Evolutionary conservation across 2,113 vertebrate species (phyloP).

Genomic region (Neogobius melanostomus): DNA sequence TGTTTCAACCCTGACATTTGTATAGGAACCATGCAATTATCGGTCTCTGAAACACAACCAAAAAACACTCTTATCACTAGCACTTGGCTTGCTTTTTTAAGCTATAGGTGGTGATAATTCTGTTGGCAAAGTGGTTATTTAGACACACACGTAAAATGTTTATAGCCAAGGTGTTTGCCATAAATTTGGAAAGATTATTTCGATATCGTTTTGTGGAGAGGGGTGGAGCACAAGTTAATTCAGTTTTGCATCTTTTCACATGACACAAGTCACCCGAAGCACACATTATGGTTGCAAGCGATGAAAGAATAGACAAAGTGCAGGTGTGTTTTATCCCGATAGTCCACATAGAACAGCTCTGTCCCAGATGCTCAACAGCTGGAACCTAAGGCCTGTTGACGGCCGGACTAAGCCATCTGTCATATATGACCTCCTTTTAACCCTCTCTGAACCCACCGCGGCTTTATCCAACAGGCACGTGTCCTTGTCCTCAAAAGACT

Average conservation of each 20-base stretch:
- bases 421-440: no score
- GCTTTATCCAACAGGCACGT: no score
- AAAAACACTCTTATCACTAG: neutral
- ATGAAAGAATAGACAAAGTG: slow-evolving; percentile 13
- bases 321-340: slow-evolving; percentile 13
- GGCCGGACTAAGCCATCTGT: no score
- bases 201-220: neutral
- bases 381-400: no score
- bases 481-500: no score
- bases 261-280: no score
- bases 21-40: neutral
- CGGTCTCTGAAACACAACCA: neutral
- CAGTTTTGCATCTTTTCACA: no score
- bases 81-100: slow-evolving; percentile 10
- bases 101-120: slow-evolving; percentile 15
- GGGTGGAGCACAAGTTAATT: no score
- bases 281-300: neutral
- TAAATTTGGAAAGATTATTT: slow-evolving; percentile 53
- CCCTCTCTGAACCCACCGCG: no score
- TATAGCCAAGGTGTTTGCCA: slow-evolving; percentile 23
- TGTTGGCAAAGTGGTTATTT: slow-evolving; percentile 27
- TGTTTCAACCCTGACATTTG: neutral
- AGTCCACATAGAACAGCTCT: no score
- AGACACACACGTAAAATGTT: slow-evolving; percentile 31
- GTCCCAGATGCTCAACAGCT: no score